Base-by-base conservation (phyloP, 2,797 vertebrate species). In the Gouania willdenowi region DNA sequence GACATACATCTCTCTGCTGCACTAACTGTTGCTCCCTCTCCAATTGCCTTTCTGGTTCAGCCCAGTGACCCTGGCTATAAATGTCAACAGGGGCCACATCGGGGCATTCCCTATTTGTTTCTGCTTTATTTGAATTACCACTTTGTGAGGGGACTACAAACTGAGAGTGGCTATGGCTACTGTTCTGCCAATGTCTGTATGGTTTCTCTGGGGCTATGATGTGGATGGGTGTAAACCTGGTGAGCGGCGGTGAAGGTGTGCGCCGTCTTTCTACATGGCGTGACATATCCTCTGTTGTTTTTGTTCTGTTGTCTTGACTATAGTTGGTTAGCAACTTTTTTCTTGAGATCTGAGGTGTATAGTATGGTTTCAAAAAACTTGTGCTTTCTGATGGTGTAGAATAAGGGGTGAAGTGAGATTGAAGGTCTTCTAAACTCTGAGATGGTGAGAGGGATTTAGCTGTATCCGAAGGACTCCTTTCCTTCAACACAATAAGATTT, bases 151-250 rank as follows among this genome's bases (percentile, higher is more conserved):
- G 74, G 61, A 75, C 49, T 53, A 35, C 47, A 47, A 28, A 70
- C 50, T 71, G 61, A 59, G 77, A 44, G 4, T 64, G 60, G 50
- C 55, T 73, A 6, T 6, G 49, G 47, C 41, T 50, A 68, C 64
- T 71, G 41, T 65, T 77, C 44, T 79, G 75, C 79, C 76, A 84
- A 10, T 53, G 71, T 63, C 82, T 77, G 39, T 72, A 54, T 19
- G 77, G 84, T 48, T 84, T 87, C 53, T 79, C 77, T 16, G 83
- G 82, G 18, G 84, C 70, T 33, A 83, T 68, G 26, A 85, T 87
- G 38, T 84, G 81, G 23, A 86, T 77, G 70, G 84, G 84, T 55
- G 80, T 86, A 60, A 85, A 87, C 68, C 82, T 82, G 23, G 79
- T 87, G 22, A 87, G 66, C 23, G 84, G 81, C 0, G 83, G 78